These are phyloP conservation scores for Myopa testacea DNA, from an alignment of 2,888 invertebrate species.

Conservation along the genomic window DNA sequence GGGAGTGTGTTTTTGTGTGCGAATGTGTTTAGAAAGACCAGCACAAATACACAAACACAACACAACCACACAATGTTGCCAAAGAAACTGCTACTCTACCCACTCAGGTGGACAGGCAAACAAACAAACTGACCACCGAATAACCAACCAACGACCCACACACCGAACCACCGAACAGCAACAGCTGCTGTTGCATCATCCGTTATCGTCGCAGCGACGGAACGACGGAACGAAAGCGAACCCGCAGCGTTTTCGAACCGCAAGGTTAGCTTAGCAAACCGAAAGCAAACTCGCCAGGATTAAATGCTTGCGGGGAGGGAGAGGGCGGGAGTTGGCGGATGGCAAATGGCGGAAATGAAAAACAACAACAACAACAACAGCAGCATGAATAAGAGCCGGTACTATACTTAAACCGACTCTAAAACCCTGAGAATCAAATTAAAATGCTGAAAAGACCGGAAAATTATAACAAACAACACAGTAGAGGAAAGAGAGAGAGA, in stretches of 20 bases:
- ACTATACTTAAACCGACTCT: conserved; percentile 17
- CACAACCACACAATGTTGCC: neutral
- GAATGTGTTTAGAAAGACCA: neutral
- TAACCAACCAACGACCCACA: neutral
- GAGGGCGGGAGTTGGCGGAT: neutral
- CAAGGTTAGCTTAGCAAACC: neutral
- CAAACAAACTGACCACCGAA: conserved; percentile 1
- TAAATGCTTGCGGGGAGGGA: neutral
- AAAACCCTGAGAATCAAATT: conserved; percentile 57
- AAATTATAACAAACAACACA: conserved; percentile 58
- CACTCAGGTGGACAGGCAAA: neutral
- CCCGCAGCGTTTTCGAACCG: neutral
- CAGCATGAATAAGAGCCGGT: neutral
- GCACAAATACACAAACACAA: neutral
- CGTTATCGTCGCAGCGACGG: neutral
- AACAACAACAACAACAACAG: neutral
- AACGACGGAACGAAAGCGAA: neutral
- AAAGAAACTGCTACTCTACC: neutral
- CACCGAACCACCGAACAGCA: neutral
- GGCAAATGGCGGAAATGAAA: neutral
- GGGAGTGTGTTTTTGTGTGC: too few species aligned
- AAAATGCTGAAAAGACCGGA: conserved; percentile 62
- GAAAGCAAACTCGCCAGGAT: neutral
- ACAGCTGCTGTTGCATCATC: neutral
- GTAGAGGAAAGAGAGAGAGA: neutral